Percentiles rank a stretch among this genome's conserved stretches.
These are phyloP conservation scores for Scolanthus callimorphus DNA, from an alignment of 92 coral and sea anemone genomes.

Conservation along the genomic window DNA sequence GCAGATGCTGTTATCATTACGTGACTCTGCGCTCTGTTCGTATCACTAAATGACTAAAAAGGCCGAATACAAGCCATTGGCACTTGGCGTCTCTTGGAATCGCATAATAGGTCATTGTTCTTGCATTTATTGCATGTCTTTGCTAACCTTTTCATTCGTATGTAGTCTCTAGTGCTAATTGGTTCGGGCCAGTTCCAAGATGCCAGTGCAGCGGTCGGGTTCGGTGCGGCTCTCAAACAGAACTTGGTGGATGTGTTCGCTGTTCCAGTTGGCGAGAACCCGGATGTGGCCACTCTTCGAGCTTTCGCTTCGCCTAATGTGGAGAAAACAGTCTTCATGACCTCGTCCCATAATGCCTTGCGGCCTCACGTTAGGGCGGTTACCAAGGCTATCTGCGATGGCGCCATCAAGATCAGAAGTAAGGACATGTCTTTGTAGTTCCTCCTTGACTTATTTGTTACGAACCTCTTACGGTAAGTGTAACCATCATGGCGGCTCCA, in stretches of 20 bases:
- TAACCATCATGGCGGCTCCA: no score
- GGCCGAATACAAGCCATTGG: no score
- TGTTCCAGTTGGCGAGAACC: constrained; percentile 62
- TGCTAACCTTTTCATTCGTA: constrained; percentile 1
- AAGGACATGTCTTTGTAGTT: no score
- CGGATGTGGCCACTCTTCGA: constrained; percentile 57
- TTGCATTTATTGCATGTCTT: no score
- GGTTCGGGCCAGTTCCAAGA: constrained; percentile 54
- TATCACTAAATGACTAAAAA: no score
- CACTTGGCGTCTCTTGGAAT: no score
- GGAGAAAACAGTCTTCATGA: constrained; percentile 72
- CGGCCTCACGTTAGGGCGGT: constrained; percentile 56
- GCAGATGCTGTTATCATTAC: no score
- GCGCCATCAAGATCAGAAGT: constrained; percentile 46
- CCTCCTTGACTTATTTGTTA: no score
- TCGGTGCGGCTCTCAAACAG: constrained; percentile 41
- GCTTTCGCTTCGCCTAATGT: constrained; percentile 63
- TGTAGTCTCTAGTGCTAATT: constrained; percentile 63
- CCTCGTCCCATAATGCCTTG: constrained; percentile 70
- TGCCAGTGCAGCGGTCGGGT: constrained; percentile 36
- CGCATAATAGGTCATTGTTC: no score
- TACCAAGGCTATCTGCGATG: constrained; percentile 70
- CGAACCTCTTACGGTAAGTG: no score
- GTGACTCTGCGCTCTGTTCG: no score
- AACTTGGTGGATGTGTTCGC: constrained; percentile 56